Base-by-base conservation (phyloP, 2,113 vertebrate species). In the Thermophis baileyi region DNA sequence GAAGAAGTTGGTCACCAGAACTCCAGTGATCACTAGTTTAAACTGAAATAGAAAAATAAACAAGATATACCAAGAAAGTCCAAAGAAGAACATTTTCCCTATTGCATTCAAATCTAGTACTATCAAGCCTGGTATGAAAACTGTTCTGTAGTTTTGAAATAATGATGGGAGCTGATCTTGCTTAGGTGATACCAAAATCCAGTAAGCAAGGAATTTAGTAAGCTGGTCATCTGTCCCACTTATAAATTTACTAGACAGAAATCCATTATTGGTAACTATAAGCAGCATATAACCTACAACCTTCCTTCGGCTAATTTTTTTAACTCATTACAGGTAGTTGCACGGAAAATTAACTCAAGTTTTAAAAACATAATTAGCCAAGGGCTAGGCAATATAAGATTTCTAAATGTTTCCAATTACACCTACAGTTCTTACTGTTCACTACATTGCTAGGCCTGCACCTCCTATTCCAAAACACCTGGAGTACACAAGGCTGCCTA, bases 1-100 rank as follows among this genome's bases (percentile, higher is more conserved):
- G 81, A 98, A 98, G 98, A 99, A 99, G 95, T 99, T 99, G 74
- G 98, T 96, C 91, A 98, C 97, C 85, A 99, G 97, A 89, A 99
- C 98, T 93, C 98, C 97, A 9, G 98, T 98, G 85, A 99, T 99
- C 92, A 99, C 97, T 85, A 99, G 91, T 97, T 99, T 99, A 97
- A 99, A 99, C 99, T 99, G 95, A 69, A 93, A 89, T 63, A 81
- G 12, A 63, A n/a, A 60, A 30, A 90, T 35, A 10, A 46, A 11
- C 49, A 57, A 94, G 27, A 20, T 6, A 51, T 94, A 74, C 6
- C 1, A 24, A 60, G 9, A 27, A 55, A 50, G 11, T 10, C 18
- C 86, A 53, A 89, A 7, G 63, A 22, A 27, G n/a, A 24, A 49
- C 3, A 46, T 9, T 60, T n/a, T 89, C 4, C 55, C 14, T 46